A percentile compares a stretch with the other conserved stretches of the same genome.
These are phyloP conservation scores for Nettapus auritus DNA, from an alignment of 2,113 vertebrate species.

Conservation along the genomic window DNA sequence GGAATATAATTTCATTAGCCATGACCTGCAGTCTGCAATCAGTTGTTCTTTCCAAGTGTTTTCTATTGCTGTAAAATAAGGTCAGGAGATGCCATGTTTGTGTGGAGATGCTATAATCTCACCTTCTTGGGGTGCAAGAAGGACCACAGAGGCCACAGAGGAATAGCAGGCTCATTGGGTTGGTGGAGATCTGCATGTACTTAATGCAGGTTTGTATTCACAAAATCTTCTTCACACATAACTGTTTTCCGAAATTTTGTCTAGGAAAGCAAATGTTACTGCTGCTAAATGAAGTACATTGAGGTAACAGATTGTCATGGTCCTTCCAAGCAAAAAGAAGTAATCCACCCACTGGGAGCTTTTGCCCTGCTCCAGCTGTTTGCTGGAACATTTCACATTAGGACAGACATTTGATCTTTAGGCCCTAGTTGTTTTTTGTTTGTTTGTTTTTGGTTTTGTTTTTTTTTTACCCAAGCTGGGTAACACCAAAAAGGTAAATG, in stretches of 20 bases:
- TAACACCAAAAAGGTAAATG: not conserved
- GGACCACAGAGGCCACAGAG: not conserved
- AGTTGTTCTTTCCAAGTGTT: not conserved
- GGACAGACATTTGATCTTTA: not conserved
- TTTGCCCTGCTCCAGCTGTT: not conserved
- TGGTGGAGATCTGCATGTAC: rapidly evolving
- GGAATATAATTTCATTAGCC: not conserved
- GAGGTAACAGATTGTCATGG: not conserved
- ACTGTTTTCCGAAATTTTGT: not conserved
- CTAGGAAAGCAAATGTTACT: not conserved
- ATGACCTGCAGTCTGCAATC: not conserved
- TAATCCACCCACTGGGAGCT: not conserved
- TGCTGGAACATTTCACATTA: not conserved
- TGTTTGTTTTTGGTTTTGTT: not conserved
- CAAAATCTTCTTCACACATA: not conserved
- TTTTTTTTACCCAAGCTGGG: not conserved
- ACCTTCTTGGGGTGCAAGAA: too few species aligned
- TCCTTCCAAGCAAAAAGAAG: not conserved
- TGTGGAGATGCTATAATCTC: not conserved
- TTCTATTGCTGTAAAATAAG: not conserved
- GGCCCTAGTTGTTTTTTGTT: not conserved
- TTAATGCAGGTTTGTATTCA: not conserved
- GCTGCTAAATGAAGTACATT: not conserved
- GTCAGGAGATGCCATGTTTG: rapidly evolving
- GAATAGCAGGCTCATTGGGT: rapidly evolving